Evolutionary conservation across 30 jellyfish, hydroid and myxozoan genomes (phyloP).

Genomic region (Nemopilema nomurai): DNA sequence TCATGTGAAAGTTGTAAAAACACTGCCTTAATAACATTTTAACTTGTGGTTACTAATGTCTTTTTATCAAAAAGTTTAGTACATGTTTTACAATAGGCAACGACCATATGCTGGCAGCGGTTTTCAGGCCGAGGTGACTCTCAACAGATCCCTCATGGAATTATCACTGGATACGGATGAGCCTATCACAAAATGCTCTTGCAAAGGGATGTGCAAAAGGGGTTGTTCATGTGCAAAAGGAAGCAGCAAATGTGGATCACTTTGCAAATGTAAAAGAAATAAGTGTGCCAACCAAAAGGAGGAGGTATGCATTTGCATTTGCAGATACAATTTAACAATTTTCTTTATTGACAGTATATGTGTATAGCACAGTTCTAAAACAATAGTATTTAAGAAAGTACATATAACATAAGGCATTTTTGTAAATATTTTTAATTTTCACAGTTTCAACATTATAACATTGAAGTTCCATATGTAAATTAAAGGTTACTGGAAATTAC

Average conservation of each 20-base stretch:
- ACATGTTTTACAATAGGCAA: slow-evolving; percentile 3
- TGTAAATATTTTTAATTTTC: neutral
- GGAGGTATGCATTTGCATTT: slow-evolving; percentile 8
- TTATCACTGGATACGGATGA: slow-evolving; percentile 9
- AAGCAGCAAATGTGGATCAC: slow-evolving; percentile 14
- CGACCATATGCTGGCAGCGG: neutral
- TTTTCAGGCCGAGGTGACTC: slow-evolving; percentile 3
- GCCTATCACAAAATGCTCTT: slow-evolving; percentile 4
- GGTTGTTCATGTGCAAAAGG: slow-evolving; percentile 17
- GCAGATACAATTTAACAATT: neutral
- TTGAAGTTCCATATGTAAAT: neutral
- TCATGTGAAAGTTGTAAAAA: neutral
- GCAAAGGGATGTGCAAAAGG: slow-evolving; percentile 16
- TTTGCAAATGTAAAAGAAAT: slow-evolving; percentile 2
- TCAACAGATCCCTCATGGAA: slow-evolving; percentile 9
- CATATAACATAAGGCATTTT: neutral
- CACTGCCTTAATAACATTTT: neutral
- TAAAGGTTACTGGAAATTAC: neutral
- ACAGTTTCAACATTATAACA: neutral
- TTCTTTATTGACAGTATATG: neutral
- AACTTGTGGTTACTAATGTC: neutral
- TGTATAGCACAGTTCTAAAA: neutral
- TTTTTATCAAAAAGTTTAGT: neutral
- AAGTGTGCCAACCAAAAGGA: slow-evolving; percentile 15
- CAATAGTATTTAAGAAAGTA: neutral